Conservation (phyloP, 2,888 invertebrate genomes). For the Perizoma affinitatum region DNA sequence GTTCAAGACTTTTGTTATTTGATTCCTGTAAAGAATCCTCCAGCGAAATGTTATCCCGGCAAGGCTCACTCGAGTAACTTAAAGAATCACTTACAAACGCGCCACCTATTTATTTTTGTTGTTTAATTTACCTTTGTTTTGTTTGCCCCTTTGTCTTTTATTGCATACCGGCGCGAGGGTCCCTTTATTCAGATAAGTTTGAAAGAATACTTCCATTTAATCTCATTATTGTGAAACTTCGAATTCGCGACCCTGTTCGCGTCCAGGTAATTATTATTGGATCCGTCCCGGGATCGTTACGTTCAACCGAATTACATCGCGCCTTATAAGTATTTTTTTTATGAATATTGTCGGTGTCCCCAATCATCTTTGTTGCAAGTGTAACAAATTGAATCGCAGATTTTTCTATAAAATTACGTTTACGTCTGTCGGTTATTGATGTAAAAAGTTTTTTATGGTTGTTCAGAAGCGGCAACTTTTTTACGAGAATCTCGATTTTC, state of each 20-base stretch:
- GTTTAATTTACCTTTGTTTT: slow-evolving; percentile 66
- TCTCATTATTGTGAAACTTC: slow-evolving; percentile 58
- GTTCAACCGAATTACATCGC: slow-evolving; percentile 49
- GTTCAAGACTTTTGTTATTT: slow-evolving; percentile 32
- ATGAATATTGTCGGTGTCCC: slow-evolving; percentile 42
- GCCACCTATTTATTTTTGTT: slow-evolving; percentile 61
- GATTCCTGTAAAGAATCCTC: slow-evolving; percentile 27
- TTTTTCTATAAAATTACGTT: slow-evolving; percentile 46
- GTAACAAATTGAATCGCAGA: slow-evolving; percentile 44
- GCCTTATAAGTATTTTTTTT: slow-evolving; percentile 46
- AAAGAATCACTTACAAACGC: slow-evolving; percentile 58
- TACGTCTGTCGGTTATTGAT: slow-evolving; percentile 42
- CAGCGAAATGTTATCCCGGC: slow-evolving; percentile 40
- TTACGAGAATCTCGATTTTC: slow-evolving; percentile 48
- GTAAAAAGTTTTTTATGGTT: slow-evolving; percentile 48
- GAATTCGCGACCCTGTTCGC: slow-evolving; percentile 45
- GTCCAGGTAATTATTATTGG: slow-evolving; percentile 52
- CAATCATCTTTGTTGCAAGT: slow-evolving; percentile 39
- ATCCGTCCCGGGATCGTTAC: slow-evolving; percentile 39
- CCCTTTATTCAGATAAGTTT: slow-evolving; percentile 60
- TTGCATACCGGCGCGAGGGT: slow-evolving; percentile 50
- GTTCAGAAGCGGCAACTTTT: slow-evolving; percentile 42
- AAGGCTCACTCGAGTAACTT: slow-evolving; percentile 40
- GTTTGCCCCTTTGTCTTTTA: slow-evolving; percentile 59
- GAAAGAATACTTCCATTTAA: slow-evolving; percentile 57